phyloP scores from a whole-genome alignment of 2,113 vertebrate species.

The Chiloscyllium plagiosum region DNA sequence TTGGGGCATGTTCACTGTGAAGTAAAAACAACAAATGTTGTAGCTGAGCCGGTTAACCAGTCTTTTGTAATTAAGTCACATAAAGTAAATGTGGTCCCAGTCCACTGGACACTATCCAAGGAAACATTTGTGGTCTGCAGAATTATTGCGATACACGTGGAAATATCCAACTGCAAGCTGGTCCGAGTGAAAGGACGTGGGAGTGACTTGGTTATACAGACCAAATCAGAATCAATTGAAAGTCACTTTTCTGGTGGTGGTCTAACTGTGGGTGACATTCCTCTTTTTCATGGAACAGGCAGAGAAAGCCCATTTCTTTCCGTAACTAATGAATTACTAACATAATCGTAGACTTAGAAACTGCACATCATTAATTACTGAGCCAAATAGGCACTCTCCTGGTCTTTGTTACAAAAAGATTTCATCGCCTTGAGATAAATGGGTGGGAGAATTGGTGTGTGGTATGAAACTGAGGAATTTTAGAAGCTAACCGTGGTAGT shows the following conservation, averaged over 20 bases:
- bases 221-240: background rate
- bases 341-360: background rate
- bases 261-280: background rate
- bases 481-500: background rate
- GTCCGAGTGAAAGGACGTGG: background rate
- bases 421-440: slow-evolving; percentile 2
- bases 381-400: slow-evolving; percentile 3
- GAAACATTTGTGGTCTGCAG: background rate
- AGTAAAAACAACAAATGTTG: background rate
- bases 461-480: background rate
- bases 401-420: slow-evolving; percentile 15
- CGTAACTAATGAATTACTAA: slow-evolving; percentile 15
- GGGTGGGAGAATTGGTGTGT: slow-evolving; percentile 7
- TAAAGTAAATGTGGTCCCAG: background rate
- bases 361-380: slow-evolving; percentile 22
- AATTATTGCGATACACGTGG: background rate
- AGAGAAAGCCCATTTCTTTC: background rate
- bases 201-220: background rate
- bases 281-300: background rate
- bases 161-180: background rate
- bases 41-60: background rate
- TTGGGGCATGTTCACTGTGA: background rate
- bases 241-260: background rate
- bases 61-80: background rate
- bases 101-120: background rate